Evolutionary conservation across 1,140 invertebrate species (phyloP), one percentile per base, ranked within the genome.

Genomic region (Pseudomyrmex dendroicus): DNA sequence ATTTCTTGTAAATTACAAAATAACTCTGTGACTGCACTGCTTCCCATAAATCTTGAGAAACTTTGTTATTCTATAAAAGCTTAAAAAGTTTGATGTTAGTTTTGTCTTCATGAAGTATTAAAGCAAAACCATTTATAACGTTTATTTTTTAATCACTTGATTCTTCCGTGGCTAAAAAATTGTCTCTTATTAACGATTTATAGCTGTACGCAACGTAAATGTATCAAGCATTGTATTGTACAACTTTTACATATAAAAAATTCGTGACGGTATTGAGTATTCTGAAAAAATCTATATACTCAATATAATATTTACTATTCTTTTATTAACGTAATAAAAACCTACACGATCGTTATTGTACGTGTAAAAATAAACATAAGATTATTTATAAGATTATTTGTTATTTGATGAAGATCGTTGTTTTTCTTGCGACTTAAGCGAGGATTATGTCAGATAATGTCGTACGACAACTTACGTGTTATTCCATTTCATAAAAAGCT

Each of bases 61-160:
- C 15, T 56, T 61, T 50, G 59, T 66, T 50, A 22, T 67, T 54
- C n/a, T 10, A 12, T 62, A 22, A 72, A 73, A 62, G 48, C 44
- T 87, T 78, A 57, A 78, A 50, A 50, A 74, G 22, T 22, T 74
- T 46, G 52, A 46, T 17, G 59, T 87, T 87, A 73, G 48, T 70
- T 74, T 73, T 77, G n/a, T 57, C 13, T 3, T 76, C 59, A 61
- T 76, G 82, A 86, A 84, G n/a, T 52, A 46, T 56, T 13, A 66
- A 77, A 2, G 4, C 17, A 20, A 57, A 67, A 64, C 15, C 7
- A 25, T 59, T 15, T 48, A 17, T 48, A 10, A 25, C 8, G n/a
- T 54, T 66, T 68, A 61, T 48, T 25, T 57, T 35, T 12, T 9
- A 0, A 10, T 3, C 1, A 8, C 44, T 59, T 3, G 1, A 56